Evolutionary conservation across 2,113 vertebrate genomes (phyloP).

Genomic region (Periophthalmus modestus): DNA sequence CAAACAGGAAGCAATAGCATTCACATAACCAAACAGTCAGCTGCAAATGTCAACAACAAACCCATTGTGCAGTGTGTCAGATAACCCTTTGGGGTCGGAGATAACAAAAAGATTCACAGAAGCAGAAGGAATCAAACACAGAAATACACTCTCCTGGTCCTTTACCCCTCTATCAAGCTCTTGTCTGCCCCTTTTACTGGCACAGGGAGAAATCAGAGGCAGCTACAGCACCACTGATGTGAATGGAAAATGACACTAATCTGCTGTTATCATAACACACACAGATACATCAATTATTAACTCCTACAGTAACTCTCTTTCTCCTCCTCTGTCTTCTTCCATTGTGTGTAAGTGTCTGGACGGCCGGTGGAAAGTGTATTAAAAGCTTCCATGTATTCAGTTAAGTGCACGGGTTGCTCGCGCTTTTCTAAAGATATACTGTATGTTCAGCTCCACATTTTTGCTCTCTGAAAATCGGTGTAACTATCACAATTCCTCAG

Average conservation of each 20-base stretch:
- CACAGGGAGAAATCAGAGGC: conserved; percentile 64
- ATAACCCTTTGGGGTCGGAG: conserved; percentile 54
- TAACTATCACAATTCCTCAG: conserved; percentile 17
- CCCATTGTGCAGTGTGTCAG: conserved; percentile 53
- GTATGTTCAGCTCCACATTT: conserved; percentile 11
- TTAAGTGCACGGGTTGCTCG: conserved; percentile 40
- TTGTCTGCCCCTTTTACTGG: conserved; percentile 34
- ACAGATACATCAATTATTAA: conserved; percentile 67
- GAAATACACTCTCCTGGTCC: conserved; percentile 62
- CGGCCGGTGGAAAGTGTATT: conserved; percentile 45
- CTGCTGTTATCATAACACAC: conserved; percentile 66
- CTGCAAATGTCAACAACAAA: conserved; percentile 47
- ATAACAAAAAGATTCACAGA: conserved; percentile 67
- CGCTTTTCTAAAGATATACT: conserved; percentile 32
- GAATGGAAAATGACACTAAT: conserved; percentile 71
- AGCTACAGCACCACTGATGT: conserved; percentile 61
- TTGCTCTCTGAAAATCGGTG: conserved; percentile 19
- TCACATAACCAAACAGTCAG: conserved; percentile 55
- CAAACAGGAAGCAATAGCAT: conserved; percentile 38
- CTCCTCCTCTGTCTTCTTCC: conserved; percentile 34
- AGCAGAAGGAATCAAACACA: conserved; percentile 65
- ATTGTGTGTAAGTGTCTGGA: conserved; percentile 41
- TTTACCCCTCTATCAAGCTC: conserved; percentile 16
- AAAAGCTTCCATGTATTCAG: conserved; percentile 59
- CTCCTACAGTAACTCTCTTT: conserved; percentile 51